Percentiles rank a stretch among this genome's conserved stretches.
Conservation (phyloP, 2,797 vertebrate genomes). For the Melanotaenia pygmaea region DNA sequence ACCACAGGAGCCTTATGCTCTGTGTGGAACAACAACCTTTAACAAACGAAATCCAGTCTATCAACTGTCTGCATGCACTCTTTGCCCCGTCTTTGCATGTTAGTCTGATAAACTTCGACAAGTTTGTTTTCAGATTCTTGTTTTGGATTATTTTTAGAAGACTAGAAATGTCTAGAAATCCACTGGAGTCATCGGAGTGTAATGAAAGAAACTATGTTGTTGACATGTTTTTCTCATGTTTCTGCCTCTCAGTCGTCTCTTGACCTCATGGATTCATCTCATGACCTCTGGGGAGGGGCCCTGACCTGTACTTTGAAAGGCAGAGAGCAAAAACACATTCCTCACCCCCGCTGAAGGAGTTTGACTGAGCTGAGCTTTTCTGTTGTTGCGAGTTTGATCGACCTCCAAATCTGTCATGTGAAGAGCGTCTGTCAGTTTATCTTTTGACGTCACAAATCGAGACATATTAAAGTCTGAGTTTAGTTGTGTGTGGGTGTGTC, state of each 20-base stretch:
- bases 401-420: fast-evolving
- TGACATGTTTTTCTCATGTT: neutral
- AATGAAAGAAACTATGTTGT: neutral
- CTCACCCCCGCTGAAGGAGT: neutral
- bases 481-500: neutral
- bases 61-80: too few relatives aligned
- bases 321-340: conserved; percentile 13
- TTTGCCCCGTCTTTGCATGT: too few relatives aligned
- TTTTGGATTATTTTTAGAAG: neutral
- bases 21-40: too few relatives aligned
- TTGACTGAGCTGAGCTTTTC: neutral
- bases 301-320: neutral
- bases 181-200: neutral
- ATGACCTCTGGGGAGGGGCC: conserved; percentile 1
- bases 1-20: too few relatives aligned
- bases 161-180: neutral
- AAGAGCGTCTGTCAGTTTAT: neutral
- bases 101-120: too few relatives aligned
- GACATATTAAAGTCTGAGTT: neutral
- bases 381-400: neutral
- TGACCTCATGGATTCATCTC: neutral
- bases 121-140: neutral
- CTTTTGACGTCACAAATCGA: neutral
- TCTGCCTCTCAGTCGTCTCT: neutral
- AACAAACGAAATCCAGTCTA: neutral